Evolutionary conservation across 1,140 invertebrate genomes (phyloP).

Genomic region (Thaumetopoea pityocampa): DNA sequence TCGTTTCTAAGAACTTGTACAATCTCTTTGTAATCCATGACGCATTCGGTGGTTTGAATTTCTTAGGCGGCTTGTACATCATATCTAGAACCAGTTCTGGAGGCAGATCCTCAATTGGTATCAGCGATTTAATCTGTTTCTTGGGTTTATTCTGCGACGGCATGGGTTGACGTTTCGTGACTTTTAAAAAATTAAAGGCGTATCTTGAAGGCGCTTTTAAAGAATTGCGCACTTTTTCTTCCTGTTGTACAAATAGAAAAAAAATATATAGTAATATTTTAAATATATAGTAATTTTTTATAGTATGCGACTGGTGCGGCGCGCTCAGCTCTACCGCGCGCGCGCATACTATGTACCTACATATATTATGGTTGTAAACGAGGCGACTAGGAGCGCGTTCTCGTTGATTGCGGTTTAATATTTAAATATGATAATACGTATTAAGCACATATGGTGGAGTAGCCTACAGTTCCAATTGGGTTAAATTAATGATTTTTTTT

Average conservation of each 20-base stretch:
- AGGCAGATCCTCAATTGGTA: constrained; percentile 32
- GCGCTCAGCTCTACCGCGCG: too few relatives aligned
- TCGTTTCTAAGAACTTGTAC: constrained; percentile 58
- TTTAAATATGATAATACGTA: too few relatives aligned
- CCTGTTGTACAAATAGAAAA: constrained; percentile 23
- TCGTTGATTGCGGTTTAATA: too few relatives aligned
- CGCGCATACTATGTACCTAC: too few relatives aligned
- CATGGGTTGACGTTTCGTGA: constrained; percentile 14
- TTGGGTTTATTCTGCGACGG: constrained; percentile 28
- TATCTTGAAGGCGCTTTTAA: constrained; percentile 29
- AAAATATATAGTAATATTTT: too few relatives aligned
- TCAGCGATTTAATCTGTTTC: constrained; percentile 17
- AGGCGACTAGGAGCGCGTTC: too few relatives aligned
- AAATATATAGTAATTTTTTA: too few relatives aligned
- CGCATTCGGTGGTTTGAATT: constrained; percentile 45
- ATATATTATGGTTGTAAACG: too few relatives aligned
- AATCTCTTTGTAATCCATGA: constrained; percentile 57
- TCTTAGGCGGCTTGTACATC: constrained; percentile 59
- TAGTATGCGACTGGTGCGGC: too few relatives aligned
- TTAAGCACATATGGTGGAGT: too few relatives aligned
- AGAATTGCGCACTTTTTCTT: constrained; percentile 39
- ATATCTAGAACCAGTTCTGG: constrained; percentile 46
- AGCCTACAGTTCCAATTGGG: too few relatives aligned
- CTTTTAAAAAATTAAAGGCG: constrained; percentile 35
- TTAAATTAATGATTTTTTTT: too few relatives aligned